Percentiles rank a stretch among this genome's conserved stretches.
Conservation (phyloP, 2,888 invertebrate species). For the Limulus polyphemus region DNA sequence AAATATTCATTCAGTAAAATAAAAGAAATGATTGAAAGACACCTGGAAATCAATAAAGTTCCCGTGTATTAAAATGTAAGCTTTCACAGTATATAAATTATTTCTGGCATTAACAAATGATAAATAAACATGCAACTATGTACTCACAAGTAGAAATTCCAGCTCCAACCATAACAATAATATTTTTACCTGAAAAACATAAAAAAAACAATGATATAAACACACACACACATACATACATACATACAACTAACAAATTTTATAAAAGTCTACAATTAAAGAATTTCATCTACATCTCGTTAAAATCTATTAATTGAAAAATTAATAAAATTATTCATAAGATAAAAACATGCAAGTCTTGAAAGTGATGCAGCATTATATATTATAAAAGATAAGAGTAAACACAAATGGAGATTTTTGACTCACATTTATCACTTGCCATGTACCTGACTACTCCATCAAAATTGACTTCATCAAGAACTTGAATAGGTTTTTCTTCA, state of each 20-base stretch:
- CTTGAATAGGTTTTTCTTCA: constrained; percentile 34
- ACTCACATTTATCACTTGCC: constrained; percentile 51
- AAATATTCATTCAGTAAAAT: too few relatives aligned
- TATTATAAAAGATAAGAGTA: too few relatives aligned
- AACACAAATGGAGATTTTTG: too few relatives aligned
- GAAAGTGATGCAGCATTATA: too few relatives aligned
- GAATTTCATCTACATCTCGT: too few relatives aligned
- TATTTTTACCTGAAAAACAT: constrained; percentile 46
- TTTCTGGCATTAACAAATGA: neutral
- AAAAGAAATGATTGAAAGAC: too few relatives aligned
- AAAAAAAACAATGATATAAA: neutral
- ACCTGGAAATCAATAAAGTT: too few relatives aligned
- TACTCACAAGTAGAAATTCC: constrained; percentile 88
- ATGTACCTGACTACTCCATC: constrained; percentile 70
- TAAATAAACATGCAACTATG: constrained; percentile 6
- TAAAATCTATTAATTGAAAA: too few relatives aligned
- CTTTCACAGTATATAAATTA: neutral
- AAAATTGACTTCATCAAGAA: constrained; percentile 56
- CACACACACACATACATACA: neutral
- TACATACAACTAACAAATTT: neutral
- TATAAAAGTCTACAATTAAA: neutral
- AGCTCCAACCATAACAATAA: constrained; percentile 88
- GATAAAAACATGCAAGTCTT: too few relatives aligned
- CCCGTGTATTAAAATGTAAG: too few relatives aligned
- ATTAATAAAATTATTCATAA: too few relatives aligned